Base-by-base conservation (phyloP, 53 echinoderm and acorn worm genomes). In the Crossaster papposus region DNA sequence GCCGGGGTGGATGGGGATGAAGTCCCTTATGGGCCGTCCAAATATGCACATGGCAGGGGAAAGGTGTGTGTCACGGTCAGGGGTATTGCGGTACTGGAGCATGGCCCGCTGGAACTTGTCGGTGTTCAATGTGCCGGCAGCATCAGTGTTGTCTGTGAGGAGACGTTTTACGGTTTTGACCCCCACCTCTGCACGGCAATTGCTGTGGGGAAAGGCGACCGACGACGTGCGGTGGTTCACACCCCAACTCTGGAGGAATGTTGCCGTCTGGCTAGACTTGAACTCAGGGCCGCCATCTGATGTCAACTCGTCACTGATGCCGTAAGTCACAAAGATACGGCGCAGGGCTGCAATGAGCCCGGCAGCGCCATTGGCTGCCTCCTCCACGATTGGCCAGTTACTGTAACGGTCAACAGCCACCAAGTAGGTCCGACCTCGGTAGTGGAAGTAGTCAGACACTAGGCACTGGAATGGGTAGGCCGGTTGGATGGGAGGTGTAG, bases 41-140 rank as follows among this genome's bases (percentile, higher is more conserved):
- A 94, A 94, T 4, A 94, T 54, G 74, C 94, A 94, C 89, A 83
- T 78, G 14, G 94, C 89, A 10, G 91, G 94, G 1, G 94, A 94
- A n/a, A 91, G 70, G 23, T 89, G 63, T 17, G 71, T 82, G 78
- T 83, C 89, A 63, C 78, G 14, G 26, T 91, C 82, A 11, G 93
- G 91, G 14, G 93, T 91, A 81, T 93, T 93, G 32, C 92, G 36
- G 76, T 93, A 88, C 36, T 93, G 89, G 28, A 91, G 84, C 36
- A 91, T 91, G 17, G 93, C 93, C 3, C 87, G 81, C 37, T 90
- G 83, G 78, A 82, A 93, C n/a, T 58, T 15, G 68, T 90, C 87
- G 15, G 93, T 86, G 90, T 93, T 72, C 50, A 89, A 70, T 76
- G 28, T 53, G 26, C 92, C 89, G 6, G 65, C 44, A 38, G 72